Evolutionary conservation across 2,113 vertebrate genomes (phyloP), one percentile per base, ranked within the genome.

Genomic region (Pogonocichla stellata): DNA sequence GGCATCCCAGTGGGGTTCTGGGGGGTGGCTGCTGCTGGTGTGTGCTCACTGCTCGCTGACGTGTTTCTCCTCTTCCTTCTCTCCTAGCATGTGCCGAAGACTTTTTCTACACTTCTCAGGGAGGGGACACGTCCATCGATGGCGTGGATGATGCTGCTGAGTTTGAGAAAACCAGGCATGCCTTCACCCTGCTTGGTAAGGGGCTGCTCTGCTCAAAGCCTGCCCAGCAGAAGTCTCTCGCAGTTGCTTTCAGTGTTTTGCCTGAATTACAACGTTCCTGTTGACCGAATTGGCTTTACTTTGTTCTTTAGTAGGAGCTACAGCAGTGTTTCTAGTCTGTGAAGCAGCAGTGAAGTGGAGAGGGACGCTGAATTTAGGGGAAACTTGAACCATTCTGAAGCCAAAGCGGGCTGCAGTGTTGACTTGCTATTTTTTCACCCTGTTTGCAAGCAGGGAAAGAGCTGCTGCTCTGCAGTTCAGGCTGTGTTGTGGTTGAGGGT

Each of bases 101-200:
- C 77, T 99, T 99, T 91, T 98, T 97, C 93, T 99, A 98, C 80
- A 96, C 99, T 1, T 98, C 98, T 33, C 95, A 99, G 62, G 99
- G 99, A 12, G 98, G 99, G 50, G 97, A 98, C 95, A 98, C 98
- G 0, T 97, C 97, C 69, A 99, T 99, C 0, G 97, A 98, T 5
- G 99, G 99, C 0, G 97, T 99, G 28, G 97, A 99, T 1, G 99
- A 99, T 2, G 99, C 99, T 2, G 96, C 98, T 14, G 99, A 99
- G 93, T 98, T 99, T 31, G 95, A 98, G 86, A 99, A 98, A 97
- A 99, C 99, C 4, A 98, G 98, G 28, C 98, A 98, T 6, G 99
- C 99, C 64, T 99, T 99, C 91, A 96, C 96, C 0, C 94, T 99
- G 47, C 98, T 99, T 7, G 99, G 99, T 99, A 97, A 98, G 98